Conservation (phyloP, 2,888 invertebrate species). For the Nyleta sp. region DNA sequence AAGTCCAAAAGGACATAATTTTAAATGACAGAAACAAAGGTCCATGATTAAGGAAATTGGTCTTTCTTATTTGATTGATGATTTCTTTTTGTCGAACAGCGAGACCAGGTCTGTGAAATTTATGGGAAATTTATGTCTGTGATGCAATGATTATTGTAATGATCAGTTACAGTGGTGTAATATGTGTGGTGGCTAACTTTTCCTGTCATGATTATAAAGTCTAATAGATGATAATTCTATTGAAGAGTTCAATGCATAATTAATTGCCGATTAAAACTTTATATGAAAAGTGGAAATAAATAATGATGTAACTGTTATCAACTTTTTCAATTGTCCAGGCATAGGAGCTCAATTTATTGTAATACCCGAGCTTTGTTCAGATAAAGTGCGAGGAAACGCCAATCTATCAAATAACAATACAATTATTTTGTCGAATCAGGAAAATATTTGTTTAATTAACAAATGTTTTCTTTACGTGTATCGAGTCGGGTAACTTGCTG, state of each 20-base stretch:
- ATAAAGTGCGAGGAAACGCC: too few species aligned
- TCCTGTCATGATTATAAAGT: constrained; percentile 48
- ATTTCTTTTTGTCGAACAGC: constrained; percentile 2
- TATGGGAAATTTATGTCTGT: constrained; percentile 38
- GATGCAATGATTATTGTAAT: constrained; percentile 53
- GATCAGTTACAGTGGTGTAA: constrained; percentile 43
- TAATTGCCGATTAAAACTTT: constrained; percentile 38
- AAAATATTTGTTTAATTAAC: too few species aligned
- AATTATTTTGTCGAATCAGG: too few species aligned
- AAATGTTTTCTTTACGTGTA: too few species aligned
- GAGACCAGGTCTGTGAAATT: constrained; percentile 13
- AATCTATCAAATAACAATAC: too few species aligned
- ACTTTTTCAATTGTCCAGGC: constrained; percentile 26
- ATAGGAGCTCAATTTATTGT: constrained; percentile 2
- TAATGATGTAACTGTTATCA: constrained; percentile 32
- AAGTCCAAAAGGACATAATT: too few species aligned
- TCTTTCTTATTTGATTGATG: constrained; percentile 10
- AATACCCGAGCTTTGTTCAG: background rate
- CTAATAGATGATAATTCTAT: constrained; percentile 53
- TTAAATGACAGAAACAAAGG: background rate
- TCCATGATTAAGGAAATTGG: background rate
- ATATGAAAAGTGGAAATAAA: constrained; percentile 37
- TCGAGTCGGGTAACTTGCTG: too few species aligned
- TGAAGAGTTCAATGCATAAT: constrained; percentile 46
- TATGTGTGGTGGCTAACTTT: constrained; percentile 36